Conservation (phyloP, 1,140 invertebrate genomes). For the Drosophila kanapiae region DNA sequence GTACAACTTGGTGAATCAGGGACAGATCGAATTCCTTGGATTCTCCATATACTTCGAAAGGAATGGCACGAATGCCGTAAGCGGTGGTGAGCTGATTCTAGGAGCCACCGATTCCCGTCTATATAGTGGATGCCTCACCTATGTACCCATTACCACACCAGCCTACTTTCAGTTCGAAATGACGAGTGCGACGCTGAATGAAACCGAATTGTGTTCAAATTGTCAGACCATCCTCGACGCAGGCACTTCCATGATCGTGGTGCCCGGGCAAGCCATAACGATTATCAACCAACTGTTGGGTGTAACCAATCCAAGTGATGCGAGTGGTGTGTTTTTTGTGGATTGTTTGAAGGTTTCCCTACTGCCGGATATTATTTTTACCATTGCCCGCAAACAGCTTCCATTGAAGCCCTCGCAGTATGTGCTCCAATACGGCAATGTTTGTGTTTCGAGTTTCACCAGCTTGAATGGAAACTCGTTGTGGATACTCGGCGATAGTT, state of each 20-base stretch:
- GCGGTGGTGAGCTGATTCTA: conserved; percentile 96
- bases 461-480: conserved; percentile 86
- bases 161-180: conserved; percentile 99
- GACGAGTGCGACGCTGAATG: conserved; percentile 88
- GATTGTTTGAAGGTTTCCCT: conserved; percentile 48
- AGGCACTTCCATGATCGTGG: conserved; percentile 98
- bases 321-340: conserved; percentile 88
- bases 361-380: conserved; percentile 55
- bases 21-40: conserved; percentile 90
- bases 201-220: conserved; percentile 87
- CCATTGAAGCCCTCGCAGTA: conserved; percentile 43
- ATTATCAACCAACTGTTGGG: conserved; percentile 90
- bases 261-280: conserved; percentile 91
- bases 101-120: conserved; percentile 96
- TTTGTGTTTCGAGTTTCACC: conserved; percentile 64
- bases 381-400: conserved; percentile 59
- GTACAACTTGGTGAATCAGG: conserved; percentile 96
- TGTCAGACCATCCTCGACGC: conserved; percentile 98
- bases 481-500: conserved; percentile 50
- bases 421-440: conserved; percentile 81
- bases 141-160: conserved; percentile 92
- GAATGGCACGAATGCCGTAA: conserved; percentile 88
- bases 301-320: conserved; percentile 90
- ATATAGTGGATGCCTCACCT: conserved; percentile 95
- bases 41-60: conserved; percentile 96